Evolutionary conservation across 37 sponge, comb jelly and placozoan genomes (phyloP).

Genomic region (Aphrocallistes beatrix): DNA sequence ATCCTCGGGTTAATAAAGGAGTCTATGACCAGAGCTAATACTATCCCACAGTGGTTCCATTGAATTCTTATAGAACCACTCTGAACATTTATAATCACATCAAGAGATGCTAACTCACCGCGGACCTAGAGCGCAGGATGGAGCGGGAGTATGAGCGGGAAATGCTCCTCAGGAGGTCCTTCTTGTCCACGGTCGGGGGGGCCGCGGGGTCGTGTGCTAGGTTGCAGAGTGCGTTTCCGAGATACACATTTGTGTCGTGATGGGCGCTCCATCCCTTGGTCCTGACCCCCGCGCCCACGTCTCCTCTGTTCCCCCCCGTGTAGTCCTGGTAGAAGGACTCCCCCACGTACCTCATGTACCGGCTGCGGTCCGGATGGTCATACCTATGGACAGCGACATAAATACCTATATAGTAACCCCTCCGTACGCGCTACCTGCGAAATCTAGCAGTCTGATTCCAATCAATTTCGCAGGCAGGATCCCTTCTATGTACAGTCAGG

Average conservation of each 20-base stretch:
- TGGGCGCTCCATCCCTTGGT: background rate
- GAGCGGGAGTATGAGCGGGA: background rate
- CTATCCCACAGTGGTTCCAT: no score
- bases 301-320: background rate
- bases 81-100: no score
- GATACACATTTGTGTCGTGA: background rate
- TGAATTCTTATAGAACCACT: no score
- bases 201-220: background rate
- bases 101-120: no score
- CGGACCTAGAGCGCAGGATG: background rate
- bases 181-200: background rate
- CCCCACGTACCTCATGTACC: background rate
- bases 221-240: background rate
- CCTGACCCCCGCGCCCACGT: background rate
- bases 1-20: no score
- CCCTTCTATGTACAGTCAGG: no score
- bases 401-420: no score
- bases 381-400: background rate
- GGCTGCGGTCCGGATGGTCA: background rate
- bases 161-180: background rate
- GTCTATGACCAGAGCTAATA: no score
- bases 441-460: no score
- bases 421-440: no score
- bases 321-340: conserved; percentile 13
- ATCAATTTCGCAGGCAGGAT: no score